Base-by-base conservation (phyloP, 2,113 vertebrate species). In the Trematocara marginatum region DNA sequence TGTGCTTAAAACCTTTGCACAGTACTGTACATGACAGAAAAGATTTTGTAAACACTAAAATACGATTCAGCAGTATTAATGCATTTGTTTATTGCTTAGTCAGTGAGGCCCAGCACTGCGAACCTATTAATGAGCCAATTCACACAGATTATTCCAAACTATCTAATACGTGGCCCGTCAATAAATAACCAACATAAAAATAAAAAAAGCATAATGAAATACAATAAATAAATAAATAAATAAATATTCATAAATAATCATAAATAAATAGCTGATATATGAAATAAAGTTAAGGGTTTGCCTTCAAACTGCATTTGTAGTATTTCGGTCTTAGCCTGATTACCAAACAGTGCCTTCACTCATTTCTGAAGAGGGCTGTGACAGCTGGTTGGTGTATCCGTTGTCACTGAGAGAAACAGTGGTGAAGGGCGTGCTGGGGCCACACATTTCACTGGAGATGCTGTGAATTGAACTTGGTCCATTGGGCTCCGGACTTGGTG, bases 321-420 rank as follows among this genome's bases (percentile, higher is more conserved):
- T 71, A 35, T 64, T 76, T 80, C 1, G 18, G 64, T 54, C 56
- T 71, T 7, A 35, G 35, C 15, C 13, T 26, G 89, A 95, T 97
- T 97, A 99, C 99, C 98, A 99, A 87, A 98, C 98, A 5, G 98
- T 97, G 1, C 97, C 98, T 94, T 99, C 98, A 6, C 97, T 99
- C 97, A 99, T 97, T 94, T 99, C 98, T 31, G 98, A 98, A 31
- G 98, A 97, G 13, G 96, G 95, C 51, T 99, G 98, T 64, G 98
- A 98, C 95, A 99, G 96, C 93, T 99, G 98, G 95, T 97, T 98
- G 90, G 97, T 97, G 42, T 99, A 99, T 80, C 97, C 97, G 81
- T 96, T 97, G 83, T 97, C 97, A 51, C 97, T 97, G 86, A 98
- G 97, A 0, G 98, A 97, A 92, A 99, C 96, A 4, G 97, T 97